Evolutionary conservation across 2,113 vertebrate genomes (phyloP), one percentile per base, ranked within the genome.

Genomic region (Scolopax mira): DNA sequence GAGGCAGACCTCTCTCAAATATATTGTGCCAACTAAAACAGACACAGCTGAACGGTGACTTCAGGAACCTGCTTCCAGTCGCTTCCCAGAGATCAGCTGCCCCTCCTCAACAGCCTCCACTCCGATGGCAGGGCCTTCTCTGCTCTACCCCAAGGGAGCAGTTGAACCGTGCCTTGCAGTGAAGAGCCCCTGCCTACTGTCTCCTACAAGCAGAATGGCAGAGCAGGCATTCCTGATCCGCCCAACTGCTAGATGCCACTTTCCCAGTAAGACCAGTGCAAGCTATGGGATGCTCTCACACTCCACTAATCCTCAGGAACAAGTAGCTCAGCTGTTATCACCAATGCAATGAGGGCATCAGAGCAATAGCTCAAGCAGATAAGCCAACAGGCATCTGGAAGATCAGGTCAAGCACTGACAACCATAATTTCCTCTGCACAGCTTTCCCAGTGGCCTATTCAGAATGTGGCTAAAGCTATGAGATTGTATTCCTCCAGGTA

Each of bases 21-120:
- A 42, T 4, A 10, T 5, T 22, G 9, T 4, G 30, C 1, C 49
- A 84, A 17, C 49, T 18, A 17, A 13, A 90, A 25, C 54, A 73
- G 33, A 33, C 64, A 33, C 11, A 71, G 74, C 28, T 1, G 0
- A 49, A 9, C 0, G 0, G 6, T 12, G 31, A 30, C 41, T 24
- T 58, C 41, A 66, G n/a, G 55, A 71, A 90, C 46, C 61, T 71
- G 55, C 24, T 88, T 58, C 31, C 57, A 85, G 33, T 11, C 37
- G 24, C 61, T 73, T 12, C 46, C 27, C 0, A 28, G 31, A 33
- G 37, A 35, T 23, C 6, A 82, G 21, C 52, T 88, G 42, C 75
- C 55, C 54, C 52, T 75, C 39, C 79, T 79, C 21, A 79, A 21
- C 57, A 75, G 71, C 71, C n/a, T 41, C 27, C 13, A 15, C 28